Evolutionary conservation across 2,797 vertebrate genomes (phyloP), one percentile per base, ranked within the genome.

Genomic region (Glossophaga mutica): DNA sequence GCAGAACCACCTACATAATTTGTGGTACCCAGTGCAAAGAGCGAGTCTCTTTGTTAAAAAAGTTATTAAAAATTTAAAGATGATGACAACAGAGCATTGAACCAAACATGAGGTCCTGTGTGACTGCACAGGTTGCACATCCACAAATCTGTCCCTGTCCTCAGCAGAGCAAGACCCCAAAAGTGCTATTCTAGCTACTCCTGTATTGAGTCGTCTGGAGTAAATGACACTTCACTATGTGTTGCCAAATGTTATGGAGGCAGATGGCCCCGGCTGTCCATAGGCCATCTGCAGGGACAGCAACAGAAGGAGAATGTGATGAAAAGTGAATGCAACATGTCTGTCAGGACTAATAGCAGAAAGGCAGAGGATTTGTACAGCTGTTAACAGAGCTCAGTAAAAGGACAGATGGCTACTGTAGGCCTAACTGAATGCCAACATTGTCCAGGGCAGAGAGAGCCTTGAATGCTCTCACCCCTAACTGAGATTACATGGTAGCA

Each of bases 291-390:
- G 44, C 37, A 37, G 55, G n/a, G 81, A 86, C 12, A 84, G 46
- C 24, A 90, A 68, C 48, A 86, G 87, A 94, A 85, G 70, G 55
- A 92, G 94, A 91, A 78, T 24, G 37, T 22, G 73, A 68, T 55
- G 70, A 70, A 89, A 59, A 93, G 8, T 82, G 70, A 95, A 68
- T 57, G 42, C 29, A 73, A 2, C 50, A 14, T 67, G 52, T 74
- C 62, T 88, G 39, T 73, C 16, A 86, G 83, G n/a, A 88, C 18
- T 42, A 73, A 39, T 5, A 65, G 78, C 10, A 5, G 18, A 78
- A 86, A 55, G 52, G 39, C 32, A 68, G 88, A 94, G 82, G 37
- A 62, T 91, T 81, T 81, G 19, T 32, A 18, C 24, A 74, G 48
- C 57, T 96, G 70, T 68, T 71, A 71, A 71, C 3, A n/a, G 50